Evolutionary conservation across 2,113 vertebrate genomes (phyloP), one percentile per base, ranked within the genome.

Genomic region (Charadrius vociferus): DNA sequence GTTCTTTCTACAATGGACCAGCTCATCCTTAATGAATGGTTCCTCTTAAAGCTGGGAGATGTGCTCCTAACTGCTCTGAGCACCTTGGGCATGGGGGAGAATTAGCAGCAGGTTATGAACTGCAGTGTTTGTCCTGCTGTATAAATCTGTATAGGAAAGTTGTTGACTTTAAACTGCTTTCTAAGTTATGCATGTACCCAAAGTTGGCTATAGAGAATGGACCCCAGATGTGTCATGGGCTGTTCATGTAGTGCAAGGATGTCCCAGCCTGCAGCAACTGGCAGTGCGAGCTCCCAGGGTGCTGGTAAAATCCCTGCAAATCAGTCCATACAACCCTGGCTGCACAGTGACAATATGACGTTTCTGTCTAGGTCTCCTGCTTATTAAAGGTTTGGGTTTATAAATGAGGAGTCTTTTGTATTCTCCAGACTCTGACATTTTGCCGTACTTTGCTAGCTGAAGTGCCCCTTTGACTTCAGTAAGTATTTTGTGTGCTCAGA

Each of bases 341-440:
- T 7, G 34, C 27, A 8, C 30, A 14, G 43, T 37, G 30, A 39
- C 39, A 18, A 5, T 5, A 7, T 7, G 14, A 22, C 1, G 0
- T 63, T 71, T 81, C 65, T 41, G 12, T 23, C 50, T 43, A 14
- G 30, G n/a, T n/a, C 30, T 81, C 14, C 37, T 53, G 36, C 21
- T 73, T 41, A 9, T 50, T 27, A 27, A 37, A 68, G 6, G 3
- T 17, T 71, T 30, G 11, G 10, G 3, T 78, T 89, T 73, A 4
- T n/a, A 59, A 30, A 26, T 2, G 63, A 70, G 39, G 53, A 73
- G 68, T 23, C 19, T 41, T 86, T 55, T 12, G 11, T 34, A 7
- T 55, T 80, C 56, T 65, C 71, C 32, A 41, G 36, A 17, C 32
- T 14, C 34, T 4, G 12, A 24, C 73, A 67, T 84, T 15, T 26